These are phyloP conservation scores for Epirrhoe tristata DNA, from an alignment of 2,888 invertebrate genomes.

Conservation along the genomic window DNA sequence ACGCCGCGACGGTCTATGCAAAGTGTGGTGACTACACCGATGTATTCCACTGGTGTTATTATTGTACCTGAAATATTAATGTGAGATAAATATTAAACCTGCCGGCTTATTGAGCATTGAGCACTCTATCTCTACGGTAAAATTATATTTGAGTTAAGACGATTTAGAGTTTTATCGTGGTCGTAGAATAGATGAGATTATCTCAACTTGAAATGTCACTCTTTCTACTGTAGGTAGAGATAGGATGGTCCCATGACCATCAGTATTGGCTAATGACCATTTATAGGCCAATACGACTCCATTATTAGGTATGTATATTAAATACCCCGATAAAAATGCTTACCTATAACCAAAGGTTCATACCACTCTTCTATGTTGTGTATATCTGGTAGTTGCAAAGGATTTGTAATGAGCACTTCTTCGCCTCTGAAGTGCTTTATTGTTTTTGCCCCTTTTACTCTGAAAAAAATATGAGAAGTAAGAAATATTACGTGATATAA, in stretches of 20 bases:
- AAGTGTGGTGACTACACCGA: conserved; percentile 89
- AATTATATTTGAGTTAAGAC: too few species aligned
- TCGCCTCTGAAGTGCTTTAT: conserved; percentile 87
- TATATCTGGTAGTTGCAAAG: conserved; percentile 89
- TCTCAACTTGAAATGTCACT: too few species aligned
- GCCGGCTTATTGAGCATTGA: not conserved
- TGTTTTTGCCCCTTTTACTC: conserved; percentile 90
- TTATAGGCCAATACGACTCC: not conserved
- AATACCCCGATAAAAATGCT: conserved; percentile 27
- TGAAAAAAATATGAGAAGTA: conserved; percentile 84
- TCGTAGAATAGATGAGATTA: too few species aligned
- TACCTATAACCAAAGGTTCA: conserved; percentile 94
- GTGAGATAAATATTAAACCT: not conserved
- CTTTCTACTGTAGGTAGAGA: too few species aligned
- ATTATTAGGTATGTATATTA: not conserved
- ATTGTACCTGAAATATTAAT: conserved; percentile 88
- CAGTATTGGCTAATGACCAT: too few species aligned
- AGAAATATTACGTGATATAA: too few species aligned
- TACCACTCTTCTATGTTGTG: conserved; percentile 89
- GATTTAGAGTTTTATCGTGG: too few species aligned
- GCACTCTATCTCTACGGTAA: not conserved
- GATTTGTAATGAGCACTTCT: conserved; percentile 89
- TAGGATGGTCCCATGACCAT: too few species aligned
- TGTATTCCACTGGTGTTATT: conserved; percentile 92
- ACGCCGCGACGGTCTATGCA: conserved; percentile 89